Evolutionary conservation across 2,113 vertebrate species (phyloP).

Genomic region (Erinaceus europaeus): DNA sequence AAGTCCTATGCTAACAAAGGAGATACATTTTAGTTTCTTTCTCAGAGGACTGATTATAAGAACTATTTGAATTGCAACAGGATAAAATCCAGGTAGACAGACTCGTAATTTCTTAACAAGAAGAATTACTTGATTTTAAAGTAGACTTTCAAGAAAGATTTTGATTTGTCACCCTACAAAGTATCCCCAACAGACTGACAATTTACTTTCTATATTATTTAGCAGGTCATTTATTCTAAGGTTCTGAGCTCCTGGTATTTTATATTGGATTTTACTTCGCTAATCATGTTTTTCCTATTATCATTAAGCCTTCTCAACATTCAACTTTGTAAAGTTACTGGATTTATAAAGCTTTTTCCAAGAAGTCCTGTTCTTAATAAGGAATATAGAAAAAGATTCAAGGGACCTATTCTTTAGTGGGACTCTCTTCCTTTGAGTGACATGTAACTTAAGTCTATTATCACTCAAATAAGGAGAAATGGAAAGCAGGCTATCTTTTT

Average conservation of each 20-base stretch:
- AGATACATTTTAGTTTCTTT: background rate
- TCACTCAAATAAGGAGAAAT: background rate
- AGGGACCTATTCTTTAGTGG: background rate
- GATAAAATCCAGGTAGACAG: background rate
- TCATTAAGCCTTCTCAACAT: background rate
- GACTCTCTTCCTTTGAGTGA: background rate
- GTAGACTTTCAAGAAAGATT: background rate
- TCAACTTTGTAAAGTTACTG: background rate
- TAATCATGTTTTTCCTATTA: background rate
- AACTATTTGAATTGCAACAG: background rate
- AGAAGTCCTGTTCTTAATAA: background rate
- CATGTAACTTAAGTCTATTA: background rate
- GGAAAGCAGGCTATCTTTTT: constrained; percentile 24
- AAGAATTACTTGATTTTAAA: background rate
- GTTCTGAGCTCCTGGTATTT: background rate
- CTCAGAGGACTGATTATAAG: background rate
- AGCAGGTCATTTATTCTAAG: background rate
- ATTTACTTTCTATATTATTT: background rate
- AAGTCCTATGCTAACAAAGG: background rate
- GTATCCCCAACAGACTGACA: background rate
- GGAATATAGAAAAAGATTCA: background rate
- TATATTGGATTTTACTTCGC: background rate
- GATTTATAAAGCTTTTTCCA: background rate
- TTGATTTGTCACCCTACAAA: background rate
- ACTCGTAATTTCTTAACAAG: background rate